Conservation (phyloP, 1,140 invertebrate genomes). For the Solenopsis invicta region DNA sequence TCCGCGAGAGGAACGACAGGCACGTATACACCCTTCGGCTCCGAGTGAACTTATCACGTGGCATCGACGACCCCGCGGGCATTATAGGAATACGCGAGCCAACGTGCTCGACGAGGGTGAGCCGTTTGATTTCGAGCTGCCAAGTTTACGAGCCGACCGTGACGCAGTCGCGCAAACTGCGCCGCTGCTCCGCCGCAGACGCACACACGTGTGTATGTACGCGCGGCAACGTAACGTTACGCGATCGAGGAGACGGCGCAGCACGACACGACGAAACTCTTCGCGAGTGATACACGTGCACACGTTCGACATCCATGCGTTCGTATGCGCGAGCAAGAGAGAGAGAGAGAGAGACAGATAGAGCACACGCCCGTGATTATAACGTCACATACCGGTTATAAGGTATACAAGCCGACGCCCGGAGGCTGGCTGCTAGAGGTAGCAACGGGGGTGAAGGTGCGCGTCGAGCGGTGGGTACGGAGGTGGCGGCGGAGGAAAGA, state of each 20-base stretch:
- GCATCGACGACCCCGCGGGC: conserved; percentile 40
- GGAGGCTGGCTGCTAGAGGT: conserved; percentile 61
- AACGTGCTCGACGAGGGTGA: conserved; percentile 40
- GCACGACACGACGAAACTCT: neutral
- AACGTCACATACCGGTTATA: conserved; percentile 82
- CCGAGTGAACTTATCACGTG: conserved; percentile 39
- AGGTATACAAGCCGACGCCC: conserved; percentile 79
- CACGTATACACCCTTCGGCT: conserved; percentile 25
- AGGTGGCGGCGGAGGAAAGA: conserved; percentile 32
- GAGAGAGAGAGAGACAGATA: conserved; percentile 21
- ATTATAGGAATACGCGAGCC: conserved; percentile 39
- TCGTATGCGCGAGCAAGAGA: neutral
- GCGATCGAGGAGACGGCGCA: conserved; percentile 15
- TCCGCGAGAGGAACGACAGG: conserved; percentile 6
- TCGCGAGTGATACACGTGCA: conserved; percentile 41
- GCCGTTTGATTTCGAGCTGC: conserved; percentile 71
- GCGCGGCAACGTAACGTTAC: conserved; percentile 30
- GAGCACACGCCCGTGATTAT: conserved; percentile 79
- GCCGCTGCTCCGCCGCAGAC: neutral
- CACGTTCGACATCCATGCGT: conserved; percentile 49
- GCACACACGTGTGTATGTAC: conserved; percentile 1
- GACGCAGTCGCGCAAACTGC: conserved; percentile 75
- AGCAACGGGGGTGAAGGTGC: conserved; percentile 55
- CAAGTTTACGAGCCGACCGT: conserved; percentile 76
- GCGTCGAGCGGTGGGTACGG: conserved; percentile 28